Conservation (phyloP, 2,888 invertebrate species). For the Lomographa bimaculata region DNA sequence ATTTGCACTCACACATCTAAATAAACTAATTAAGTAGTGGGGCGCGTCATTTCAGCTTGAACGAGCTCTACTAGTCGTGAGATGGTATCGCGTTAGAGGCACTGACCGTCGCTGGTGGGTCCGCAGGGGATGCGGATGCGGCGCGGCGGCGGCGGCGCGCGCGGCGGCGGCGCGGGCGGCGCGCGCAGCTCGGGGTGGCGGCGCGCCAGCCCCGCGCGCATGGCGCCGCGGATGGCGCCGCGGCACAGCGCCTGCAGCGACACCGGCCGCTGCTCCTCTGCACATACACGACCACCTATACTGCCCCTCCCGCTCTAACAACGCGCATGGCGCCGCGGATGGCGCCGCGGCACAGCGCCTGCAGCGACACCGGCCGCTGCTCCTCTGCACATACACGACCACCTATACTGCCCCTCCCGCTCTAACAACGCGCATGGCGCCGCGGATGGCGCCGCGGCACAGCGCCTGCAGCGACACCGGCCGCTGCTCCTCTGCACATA, state of each 20-base stretch:
- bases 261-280: conserved; percentile 60
- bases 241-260: conserved; percentile 63
- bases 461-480: conserved; percentile 63
- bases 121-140: conserved; percentile 65
- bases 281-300: not conserved
- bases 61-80: too few species aligned
- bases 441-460: conserved; percentile 55
- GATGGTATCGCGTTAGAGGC: too few species aligned
- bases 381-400: conserved; percentile 45
- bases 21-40: too few species aligned
- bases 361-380: conserved; percentile 60
- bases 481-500: conserved; percentile 50
- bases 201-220: conserved; percentile 51
- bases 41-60: too few species aligned
- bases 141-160: conserved; percentile 48
- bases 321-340: conserved; percentile 55
- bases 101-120: conserved; percentile 60
- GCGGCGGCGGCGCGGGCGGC: conserved; percentile 36
- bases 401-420: too few species aligned
- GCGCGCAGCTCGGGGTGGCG: conserved; percentile 58
- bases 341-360: conserved; percentile 53
- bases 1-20: too few species aligned
- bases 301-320: too few species aligned
- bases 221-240: conserved; percentile 47
- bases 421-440: conserved; percentile 49